Conservation (phyloP, 2,888 invertebrate genomes). For the Macrophya alboannulata region DNA sequence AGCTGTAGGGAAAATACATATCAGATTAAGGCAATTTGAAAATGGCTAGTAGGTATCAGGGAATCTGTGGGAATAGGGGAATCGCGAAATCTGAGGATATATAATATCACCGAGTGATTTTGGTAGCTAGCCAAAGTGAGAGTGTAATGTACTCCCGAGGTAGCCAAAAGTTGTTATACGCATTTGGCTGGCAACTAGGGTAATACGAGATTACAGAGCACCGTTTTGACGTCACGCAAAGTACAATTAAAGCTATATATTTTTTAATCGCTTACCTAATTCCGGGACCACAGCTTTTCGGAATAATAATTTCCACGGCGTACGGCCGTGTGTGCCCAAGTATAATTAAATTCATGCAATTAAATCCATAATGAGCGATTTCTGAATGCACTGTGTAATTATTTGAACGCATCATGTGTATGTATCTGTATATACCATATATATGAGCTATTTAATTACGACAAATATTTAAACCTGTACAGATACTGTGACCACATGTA, state of each 20-base stretch:
- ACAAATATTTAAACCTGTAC: not conserved
- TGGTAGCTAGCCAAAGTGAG: slow-evolving; percentile 69
- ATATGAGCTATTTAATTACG: not conserved
- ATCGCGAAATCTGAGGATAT: slow-evolving; percentile 20
- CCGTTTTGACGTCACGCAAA: slow-evolving; percentile 19
- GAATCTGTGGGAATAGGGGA: not conserved
- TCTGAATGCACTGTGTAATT: slow-evolving; percentile 4
- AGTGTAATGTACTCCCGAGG: slow-evolving; percentile 65
- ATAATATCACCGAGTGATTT: slow-evolving; percentile 64
- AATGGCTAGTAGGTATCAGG: slow-evolving; percentile 43
- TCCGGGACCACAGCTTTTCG: not conserved
- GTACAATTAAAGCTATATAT: slow-evolving; percentile 5
- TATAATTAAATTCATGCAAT: slow-evolving; percentile 50
- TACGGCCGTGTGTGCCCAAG: not conserved
- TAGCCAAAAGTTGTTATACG: slow-evolving; percentile 45
- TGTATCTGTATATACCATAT: not conserved
- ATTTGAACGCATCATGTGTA: not conserved
- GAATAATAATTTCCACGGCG: slow-evolving; percentile 36
- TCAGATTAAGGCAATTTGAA: slow-evolving; percentile 50
- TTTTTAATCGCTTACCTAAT: slow-evolving; percentile 22
- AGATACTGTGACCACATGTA: not conserved
- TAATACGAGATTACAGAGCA: slow-evolving; percentile 68
- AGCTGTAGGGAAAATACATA: not conserved
- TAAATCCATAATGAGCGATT: slow-evolving; percentile 41
- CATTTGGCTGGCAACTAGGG: slow-evolving; percentile 66